phyloP scores from a whole-genome alignment of 2,797 vertebrate genomes.

The Limosa lapponica region DNA sequence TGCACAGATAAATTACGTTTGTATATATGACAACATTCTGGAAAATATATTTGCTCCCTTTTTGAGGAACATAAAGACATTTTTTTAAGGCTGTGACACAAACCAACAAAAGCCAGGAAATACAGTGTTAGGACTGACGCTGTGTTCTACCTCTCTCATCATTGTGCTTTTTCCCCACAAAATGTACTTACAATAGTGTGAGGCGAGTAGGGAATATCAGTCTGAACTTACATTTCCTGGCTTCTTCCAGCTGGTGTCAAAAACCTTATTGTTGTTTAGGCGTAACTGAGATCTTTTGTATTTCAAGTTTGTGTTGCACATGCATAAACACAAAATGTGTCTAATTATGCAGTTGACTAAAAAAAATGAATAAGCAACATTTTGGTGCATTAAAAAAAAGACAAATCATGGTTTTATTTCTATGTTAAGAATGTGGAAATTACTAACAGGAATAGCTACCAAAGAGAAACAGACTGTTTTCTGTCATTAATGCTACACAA shows the following conservation, averaged over 20 bases:
- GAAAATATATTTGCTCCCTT: constrained; percentile 40
- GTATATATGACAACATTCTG: neutral
- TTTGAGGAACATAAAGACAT: constrained; percentile 68
- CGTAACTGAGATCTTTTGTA: neutral
- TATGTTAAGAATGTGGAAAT: neutral
- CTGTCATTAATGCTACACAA: neutral
- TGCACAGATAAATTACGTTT: neutral
- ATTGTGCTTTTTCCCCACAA: constrained; percentile 40
- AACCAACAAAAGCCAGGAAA: constrained; percentile 73
- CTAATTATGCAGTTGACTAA: neutral
- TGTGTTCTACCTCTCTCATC: constrained; percentile 45
- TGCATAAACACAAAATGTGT: neutral
- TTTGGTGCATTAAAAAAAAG: neutral
- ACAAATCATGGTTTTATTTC: neutral
- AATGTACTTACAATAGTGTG: neutral
- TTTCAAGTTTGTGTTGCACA: neutral
- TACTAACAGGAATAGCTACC: neutral
- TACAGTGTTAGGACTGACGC: neutral
- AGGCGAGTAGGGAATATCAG: constrained; percentile 31
- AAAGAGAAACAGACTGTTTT: neutral
- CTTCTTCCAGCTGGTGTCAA: constrained; percentile 24
- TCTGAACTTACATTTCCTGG: constrained; percentile 64
- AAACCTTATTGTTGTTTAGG: constrained; percentile 46
- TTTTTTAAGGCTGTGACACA: constrained; percentile 54
- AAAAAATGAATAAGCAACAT: neutral